Conservation (phyloP, 1,140 invertebrate genomes). For the Choristoneura fumiferana region DNA sequence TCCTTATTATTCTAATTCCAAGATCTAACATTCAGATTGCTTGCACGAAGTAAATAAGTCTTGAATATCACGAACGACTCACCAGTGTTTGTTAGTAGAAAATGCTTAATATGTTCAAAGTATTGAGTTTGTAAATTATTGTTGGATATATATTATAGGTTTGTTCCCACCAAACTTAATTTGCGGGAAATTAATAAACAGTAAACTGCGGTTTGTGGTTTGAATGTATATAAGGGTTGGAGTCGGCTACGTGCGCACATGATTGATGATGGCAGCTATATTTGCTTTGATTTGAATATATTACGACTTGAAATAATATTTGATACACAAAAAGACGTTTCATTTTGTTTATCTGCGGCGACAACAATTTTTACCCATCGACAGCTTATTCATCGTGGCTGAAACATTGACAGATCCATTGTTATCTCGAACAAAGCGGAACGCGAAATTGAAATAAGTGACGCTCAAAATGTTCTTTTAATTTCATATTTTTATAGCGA, state of each 20-base stretch:
- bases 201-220: background rate
- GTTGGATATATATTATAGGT: too few species aligned
- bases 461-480: background rate
- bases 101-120: too few species aligned
- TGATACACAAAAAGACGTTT: background rate
- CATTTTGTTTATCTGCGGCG: constrained; percentile 5
- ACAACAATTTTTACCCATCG: constrained; percentile 49
- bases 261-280: too few species aligned
- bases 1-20: too few species aligned
- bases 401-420: constrained; percentile 70
- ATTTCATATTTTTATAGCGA: background rate
- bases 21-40: too few species aligned
- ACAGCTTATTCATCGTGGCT: constrained; percentile 65
- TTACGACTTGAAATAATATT: background rate
- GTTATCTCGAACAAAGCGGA: constrained; percentile 55
- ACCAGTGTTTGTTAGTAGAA: too few species aligned
- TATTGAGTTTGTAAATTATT: too few species aligned
- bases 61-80: too few species aligned
- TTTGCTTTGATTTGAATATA: too few species aligned
- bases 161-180: background rate
- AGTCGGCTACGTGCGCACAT: too few species aligned
- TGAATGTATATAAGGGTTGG: background rate
- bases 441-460: constrained; percentile 9
- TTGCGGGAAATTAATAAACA: background rate
- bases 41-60: too few species aligned